phyloP scores from a whole-genome alignment of 2,797 vertebrate species.

The Rhinatrema bivittatum region DNA sequence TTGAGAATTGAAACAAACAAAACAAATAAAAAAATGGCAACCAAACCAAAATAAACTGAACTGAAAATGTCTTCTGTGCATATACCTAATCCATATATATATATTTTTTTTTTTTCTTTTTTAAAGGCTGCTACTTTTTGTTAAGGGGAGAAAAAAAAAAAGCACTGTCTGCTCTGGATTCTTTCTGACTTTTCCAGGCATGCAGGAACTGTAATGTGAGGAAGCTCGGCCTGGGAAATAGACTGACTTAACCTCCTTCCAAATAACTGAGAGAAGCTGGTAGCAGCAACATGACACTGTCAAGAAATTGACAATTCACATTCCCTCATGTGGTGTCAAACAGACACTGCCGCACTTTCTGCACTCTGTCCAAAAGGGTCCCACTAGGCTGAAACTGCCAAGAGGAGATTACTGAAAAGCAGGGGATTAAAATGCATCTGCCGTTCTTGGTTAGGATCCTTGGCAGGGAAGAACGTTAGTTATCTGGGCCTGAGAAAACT shows the following conservation, averaged over 20 bases:
- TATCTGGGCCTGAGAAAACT: conserved; percentile 4
- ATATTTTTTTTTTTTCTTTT: too few species aligned
- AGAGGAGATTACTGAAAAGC: not conserved
- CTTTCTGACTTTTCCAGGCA: not conserved
- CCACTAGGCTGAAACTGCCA: conserved; percentile 14
- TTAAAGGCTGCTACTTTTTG: not conserved
- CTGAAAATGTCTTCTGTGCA: too few species aligned
- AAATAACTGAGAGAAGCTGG: conserved; percentile 20
- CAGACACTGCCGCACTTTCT: conserved; percentile 17
- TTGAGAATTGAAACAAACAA: too few species aligned
- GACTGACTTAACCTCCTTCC: conserved; percentile 30
- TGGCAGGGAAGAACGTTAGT: conserved; percentile 7
- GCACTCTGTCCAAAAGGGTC: conserved; percentile 18
- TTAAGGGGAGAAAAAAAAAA: conserved; percentile 10
- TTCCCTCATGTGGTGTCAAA: conserved; percentile 29
- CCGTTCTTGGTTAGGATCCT: conserved; percentile 1
- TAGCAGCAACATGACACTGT: conserved; percentile 37
- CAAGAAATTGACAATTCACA: conserved; percentile 43
- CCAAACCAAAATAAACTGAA: too few species aligned
- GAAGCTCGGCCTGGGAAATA: conserved; percentile 18
- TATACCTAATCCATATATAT: too few species aligned
- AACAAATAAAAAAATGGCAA: too few species aligned
- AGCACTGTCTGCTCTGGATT: not conserved
- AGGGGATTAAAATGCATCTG: not conserved
- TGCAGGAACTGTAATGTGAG: conserved; percentile 12